These are phyloP conservation scores for Polypterus bichir DNA, from an alignment of 2,113 vertebrate species.

Conservation along the genomic window DNA sequence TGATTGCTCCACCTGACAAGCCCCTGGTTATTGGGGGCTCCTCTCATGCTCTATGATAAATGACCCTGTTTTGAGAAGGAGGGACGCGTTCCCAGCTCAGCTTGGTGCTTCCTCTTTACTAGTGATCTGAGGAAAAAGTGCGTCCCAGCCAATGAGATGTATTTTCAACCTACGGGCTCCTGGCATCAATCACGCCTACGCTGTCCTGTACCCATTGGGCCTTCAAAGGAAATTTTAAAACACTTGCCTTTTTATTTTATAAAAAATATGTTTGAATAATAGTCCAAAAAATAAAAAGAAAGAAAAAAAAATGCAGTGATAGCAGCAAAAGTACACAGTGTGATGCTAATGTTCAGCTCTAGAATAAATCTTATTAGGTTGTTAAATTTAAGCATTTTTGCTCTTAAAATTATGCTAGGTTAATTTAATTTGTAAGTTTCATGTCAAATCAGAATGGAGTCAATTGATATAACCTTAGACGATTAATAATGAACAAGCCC, in stretches of 20 bases:
- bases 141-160: neutral
- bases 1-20: constrained; percentile 85
- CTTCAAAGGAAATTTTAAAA: neutral
- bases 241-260: neutral
- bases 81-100: constrained; percentile 22
- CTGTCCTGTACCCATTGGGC: too few relatives aligned
- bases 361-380: too few relatives aligned
- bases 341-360: too few relatives aligned
- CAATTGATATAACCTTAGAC: too few relatives aligned
- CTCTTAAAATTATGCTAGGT: too few relatives aligned
- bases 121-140: neutral
- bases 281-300: neutral
- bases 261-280: neutral
- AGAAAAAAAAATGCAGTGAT: neutral
- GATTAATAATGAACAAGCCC: too few relatives aligned
- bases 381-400: too few relatives aligned
- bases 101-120: constrained; percentile 15
- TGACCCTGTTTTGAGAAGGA: constrained; percentile 59
- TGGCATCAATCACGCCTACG: constrained; percentile 10
- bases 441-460: too few relatives aligned
- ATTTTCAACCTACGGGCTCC: neutral
- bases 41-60: constrained; percentile 94
- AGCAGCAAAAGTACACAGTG: neutral
- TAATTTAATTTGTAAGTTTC: too few relatives aligned
- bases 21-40: constrained; percentile 77